These are phyloP conservation scores for Agrotis segetum DNA, from an alignment of 2,888 invertebrate genomes.

Conservation along the genomic window DNA sequence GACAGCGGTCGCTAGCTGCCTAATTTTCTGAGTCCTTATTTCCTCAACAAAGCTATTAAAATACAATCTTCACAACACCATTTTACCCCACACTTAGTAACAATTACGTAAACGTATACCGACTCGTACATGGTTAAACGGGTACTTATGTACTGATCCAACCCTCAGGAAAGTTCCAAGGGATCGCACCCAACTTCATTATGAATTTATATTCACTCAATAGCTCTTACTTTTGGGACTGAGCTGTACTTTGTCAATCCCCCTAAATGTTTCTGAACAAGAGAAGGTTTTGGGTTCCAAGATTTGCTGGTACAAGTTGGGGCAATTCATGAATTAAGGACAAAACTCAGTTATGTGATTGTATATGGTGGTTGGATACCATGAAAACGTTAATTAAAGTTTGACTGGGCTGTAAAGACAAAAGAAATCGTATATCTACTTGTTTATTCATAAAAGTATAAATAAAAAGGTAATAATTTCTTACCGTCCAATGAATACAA, in stretches of 20 bases:
- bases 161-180: conserved; percentile 69
- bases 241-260: conserved; percentile 74
- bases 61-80: neutral
- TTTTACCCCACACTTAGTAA: conserved; percentile 28
- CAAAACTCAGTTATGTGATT: neutral
- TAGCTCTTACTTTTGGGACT: conserved; percentile 72
- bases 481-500: no score
- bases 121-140: conserved; percentile 47
- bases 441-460: no score
- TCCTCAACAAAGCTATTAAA: conserved; percentile 12
- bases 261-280: conserved; percentile 65
- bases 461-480: no score
- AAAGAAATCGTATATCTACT: neutral
- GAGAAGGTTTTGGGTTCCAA: conserved; percentile 25
- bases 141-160: conserved; percentile 53
- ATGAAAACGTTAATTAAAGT: no score
- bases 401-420: neutral
- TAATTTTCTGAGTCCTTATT: neutral
- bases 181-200: conserved; percentile 77
- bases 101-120: conserved; percentile 41
- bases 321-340: neutral
- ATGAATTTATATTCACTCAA: conserved; percentile 87
- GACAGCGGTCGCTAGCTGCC: no score
- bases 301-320: conserved; percentile 16
- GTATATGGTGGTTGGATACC: neutral